Conservation (phyloP, 2,888 invertebrate species). For the Lepidocyrtinus sp. region DNA sequence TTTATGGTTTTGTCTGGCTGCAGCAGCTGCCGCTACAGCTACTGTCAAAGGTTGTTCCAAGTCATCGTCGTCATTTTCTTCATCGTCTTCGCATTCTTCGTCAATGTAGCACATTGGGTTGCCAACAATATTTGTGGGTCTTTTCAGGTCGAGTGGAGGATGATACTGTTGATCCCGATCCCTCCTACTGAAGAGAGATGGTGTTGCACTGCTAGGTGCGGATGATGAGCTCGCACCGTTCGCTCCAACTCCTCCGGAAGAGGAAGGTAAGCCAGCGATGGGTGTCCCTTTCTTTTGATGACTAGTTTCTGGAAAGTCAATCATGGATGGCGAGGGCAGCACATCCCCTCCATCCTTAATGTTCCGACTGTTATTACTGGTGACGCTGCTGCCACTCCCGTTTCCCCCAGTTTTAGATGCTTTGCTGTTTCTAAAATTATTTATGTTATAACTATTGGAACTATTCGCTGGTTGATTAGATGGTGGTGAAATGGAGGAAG, state of each 20-base stretch:
- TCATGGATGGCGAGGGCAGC: constrained; percentile 67
- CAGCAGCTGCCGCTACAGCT: constrained; percentile 67
- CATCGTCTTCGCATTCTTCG: constrained; percentile 69
- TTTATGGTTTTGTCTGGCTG: constrained; percentile 66
- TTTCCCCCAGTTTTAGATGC: constrained; percentile 44
- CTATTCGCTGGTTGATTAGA: constrained; percentile 71
- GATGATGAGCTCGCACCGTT: constrained; percentile 30
- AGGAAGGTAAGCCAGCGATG: constrained; percentile 47
- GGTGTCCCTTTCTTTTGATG: constrained; percentile 61
- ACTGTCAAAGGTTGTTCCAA: constrained; percentile 72
- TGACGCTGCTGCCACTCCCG: constrained; percentile 61
- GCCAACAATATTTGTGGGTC: constrained; percentile 85
- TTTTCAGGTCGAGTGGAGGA: constrained; percentile 49
- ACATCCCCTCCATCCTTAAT: constrained; percentile 62
- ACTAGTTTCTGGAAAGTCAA: constrained; percentile 63
- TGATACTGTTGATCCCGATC: constrained; percentile 47
- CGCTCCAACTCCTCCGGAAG: constrained; percentile 56
- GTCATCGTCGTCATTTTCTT: constrained; percentile 70
- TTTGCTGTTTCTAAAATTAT: constrained; percentile 52
- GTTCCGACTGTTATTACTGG: constrained; percentile 50
- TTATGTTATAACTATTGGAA: constrained; percentile 58
- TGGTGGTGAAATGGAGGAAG: constrained; percentile 69
- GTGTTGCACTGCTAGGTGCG: constrained; percentile 2
- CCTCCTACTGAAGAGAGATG: constrained; percentile 39
- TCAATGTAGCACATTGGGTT: constrained; percentile 87